Conservation (phyloP, 2,797 vertebrate species). For the Chiloscyllium punctatum region DNA sequence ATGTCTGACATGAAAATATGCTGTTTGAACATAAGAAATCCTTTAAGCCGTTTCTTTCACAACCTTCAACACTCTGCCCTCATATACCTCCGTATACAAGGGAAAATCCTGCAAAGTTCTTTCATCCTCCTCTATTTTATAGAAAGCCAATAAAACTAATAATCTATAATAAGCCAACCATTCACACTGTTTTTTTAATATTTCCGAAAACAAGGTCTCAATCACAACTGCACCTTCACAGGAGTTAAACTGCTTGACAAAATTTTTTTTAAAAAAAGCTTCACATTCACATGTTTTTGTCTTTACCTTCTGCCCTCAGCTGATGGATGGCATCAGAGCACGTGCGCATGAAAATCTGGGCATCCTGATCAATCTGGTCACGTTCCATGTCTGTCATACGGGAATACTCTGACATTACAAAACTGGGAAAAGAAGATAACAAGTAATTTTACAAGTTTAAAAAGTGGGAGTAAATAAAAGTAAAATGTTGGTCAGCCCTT, state of each 20-base stretch:
- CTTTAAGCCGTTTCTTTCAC: neutral
- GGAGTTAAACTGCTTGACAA: neutral
- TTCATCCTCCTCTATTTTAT: neutral
- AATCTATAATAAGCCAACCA: neutral
- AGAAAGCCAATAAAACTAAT: neutral
- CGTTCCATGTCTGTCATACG: constrained; percentile 88
- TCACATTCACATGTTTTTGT: neutral
- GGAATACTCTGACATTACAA: constrained; percentile 73
- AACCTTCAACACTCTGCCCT: neutral
- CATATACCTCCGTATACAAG: neutral
- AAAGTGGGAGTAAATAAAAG: neutral
- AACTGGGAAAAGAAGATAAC: constrained; percentile 57
- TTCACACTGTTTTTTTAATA: neutral
- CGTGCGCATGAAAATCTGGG: constrained; percentile 90
- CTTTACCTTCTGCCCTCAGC: constrained; percentile 77
- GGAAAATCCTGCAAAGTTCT: neutral
- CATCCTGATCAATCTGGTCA: constrained; percentile 96
- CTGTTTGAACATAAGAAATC: neutral
- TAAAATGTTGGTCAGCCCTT: neutral
- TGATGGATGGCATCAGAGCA: constrained; percentile 90
- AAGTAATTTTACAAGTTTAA: neutral
- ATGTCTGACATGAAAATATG: neutral
- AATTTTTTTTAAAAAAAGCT: neutral
- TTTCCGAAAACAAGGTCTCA: neutral
- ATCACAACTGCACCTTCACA: neutral